These are phyloP conservation scores for Lytechinus variegatus DNA, from an alignment of 35 echinoderm and acorn worm genomes.

Conservation along the genomic window DNA sequence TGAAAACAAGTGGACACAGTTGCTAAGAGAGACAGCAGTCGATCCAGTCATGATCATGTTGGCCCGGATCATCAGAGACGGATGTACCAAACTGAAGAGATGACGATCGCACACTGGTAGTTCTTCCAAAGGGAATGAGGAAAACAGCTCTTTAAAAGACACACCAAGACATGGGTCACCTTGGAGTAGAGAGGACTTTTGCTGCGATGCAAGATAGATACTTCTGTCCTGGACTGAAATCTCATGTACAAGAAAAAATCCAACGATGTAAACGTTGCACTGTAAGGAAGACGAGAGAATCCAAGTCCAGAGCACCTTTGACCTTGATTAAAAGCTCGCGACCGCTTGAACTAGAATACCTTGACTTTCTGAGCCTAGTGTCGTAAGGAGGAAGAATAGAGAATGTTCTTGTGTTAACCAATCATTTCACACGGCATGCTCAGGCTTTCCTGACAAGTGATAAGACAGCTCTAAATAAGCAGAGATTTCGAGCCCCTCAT, in stretches of 20 bases:
- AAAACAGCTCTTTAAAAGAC: background rate
- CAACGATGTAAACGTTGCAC: constrained; percentile 49
- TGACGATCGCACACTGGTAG: background rate
- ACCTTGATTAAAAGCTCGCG: background rate
- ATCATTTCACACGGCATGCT: constrained; percentile 80
- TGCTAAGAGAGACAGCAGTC: no score
- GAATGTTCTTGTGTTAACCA: constrained; percentile 72
- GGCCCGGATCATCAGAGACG: background rate
- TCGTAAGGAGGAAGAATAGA: constrained; percentile 56
- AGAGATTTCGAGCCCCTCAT: background rate
- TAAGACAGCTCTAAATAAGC: background rate
- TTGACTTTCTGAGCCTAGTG: constrained; percentile 60
- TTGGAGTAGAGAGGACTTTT: constrained; percentile 57
- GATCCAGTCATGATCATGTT: no score
- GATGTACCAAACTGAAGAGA: background rate
- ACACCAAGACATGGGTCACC: constrained; percentile 45
- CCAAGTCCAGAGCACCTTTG: constrained; percentile 43
- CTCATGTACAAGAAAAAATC: constrained; percentile 34
- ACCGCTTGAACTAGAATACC: constrained; percentile 13
- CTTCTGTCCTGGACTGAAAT: constrained; percentile 56
- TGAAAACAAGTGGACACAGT: no score
- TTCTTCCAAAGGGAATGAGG: constrained; percentile 11
- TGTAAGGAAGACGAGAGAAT: constrained; percentile 16
- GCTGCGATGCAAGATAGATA: constrained; percentile 44
- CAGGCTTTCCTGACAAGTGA: constrained; percentile 47